Conservation (phyloP, 1,140 invertebrate species). For the Philotrypesis tridentata region DNA sequence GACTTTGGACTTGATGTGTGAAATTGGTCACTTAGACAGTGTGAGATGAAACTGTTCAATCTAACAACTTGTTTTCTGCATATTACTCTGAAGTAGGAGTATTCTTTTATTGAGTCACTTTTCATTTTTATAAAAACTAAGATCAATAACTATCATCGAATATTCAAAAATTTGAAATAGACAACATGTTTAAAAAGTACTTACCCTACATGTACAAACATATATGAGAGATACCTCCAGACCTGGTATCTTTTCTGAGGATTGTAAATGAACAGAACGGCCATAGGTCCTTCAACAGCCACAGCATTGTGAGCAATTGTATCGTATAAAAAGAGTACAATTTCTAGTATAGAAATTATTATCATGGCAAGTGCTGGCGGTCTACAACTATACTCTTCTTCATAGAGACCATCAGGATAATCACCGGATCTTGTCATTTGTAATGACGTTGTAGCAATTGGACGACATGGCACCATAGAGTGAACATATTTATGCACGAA, state of each 20-base stretch:
- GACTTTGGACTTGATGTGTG: neutral
- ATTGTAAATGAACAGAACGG: constrained; percentile 90
- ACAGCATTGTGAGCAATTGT: constrained; percentile 67
- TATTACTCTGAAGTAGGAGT: neutral
- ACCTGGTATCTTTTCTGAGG: constrained; percentile 89
- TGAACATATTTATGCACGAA: constrained; percentile 75
- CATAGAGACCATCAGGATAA: constrained; percentile 83
- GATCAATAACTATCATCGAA: neutral
- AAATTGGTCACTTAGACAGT: neutral
- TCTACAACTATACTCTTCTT: constrained; percentile 89
- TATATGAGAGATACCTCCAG: constrained; percentile 96
- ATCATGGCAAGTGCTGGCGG: constrained; percentile 92
- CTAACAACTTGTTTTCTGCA: neutral
- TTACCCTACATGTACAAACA: constrained; percentile 97
- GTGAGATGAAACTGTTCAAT: neutral
- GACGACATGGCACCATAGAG: constrained; percentile 72
- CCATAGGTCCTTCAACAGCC: constrained; percentile 80
- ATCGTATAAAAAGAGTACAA: constrained; percentile 81
- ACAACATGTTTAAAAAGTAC: constrained; percentile 55
- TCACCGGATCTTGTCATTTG: constrained; percentile 65
- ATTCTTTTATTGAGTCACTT: neutral
- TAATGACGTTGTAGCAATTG: constrained; percentile 42
- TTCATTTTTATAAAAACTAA: neutral
- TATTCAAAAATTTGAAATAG: neutral
- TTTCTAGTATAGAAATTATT: constrained; percentile 82